Percentiles rank a stretch among this genome's conserved stretches.
phyloP scores from a whole-genome alignment of 2,113 vertebrate genomes.

The Piaya cayana region DNA sequence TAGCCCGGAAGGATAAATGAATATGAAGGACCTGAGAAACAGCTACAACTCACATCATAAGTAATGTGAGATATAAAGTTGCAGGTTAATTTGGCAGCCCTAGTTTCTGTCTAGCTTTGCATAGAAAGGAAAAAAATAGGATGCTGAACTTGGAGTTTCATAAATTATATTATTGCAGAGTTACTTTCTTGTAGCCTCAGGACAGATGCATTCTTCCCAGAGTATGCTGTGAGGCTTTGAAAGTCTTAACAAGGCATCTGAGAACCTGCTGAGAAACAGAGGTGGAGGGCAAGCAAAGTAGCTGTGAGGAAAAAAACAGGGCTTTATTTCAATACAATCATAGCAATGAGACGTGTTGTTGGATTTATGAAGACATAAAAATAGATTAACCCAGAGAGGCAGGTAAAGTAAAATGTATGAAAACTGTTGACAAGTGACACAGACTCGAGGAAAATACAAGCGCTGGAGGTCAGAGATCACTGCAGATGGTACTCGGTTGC shows the following conservation, averaged over 20 bases:
- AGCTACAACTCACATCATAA: slow-evolving; percentile 7
- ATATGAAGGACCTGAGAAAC: neutral
- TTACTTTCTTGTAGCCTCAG: neutral
- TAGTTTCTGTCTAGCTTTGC: slow-evolving; percentile 7
- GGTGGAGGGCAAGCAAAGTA: slow-evolving; percentile 34
- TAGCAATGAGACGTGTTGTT: slow-evolving; percentile 26
- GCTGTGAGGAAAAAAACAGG: neutral
- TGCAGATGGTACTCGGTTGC: neutral
- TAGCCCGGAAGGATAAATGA: neutral
- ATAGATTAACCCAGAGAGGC: slow-evolving; percentile 25
- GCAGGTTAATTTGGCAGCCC: slow-evolving; percentile 23
- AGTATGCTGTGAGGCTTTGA: slow-evolving; percentile 3
- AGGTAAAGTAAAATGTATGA: slow-evolving; percentile 8
- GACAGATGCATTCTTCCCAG: slow-evolving; percentile 26
- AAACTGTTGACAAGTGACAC: neutral
- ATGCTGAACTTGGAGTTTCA: slow-evolving; percentile 37
- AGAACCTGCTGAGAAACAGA: slow-evolving; percentile 53
- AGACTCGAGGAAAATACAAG: neutral
- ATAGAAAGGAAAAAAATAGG: neutral
- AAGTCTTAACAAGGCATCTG: slow-evolving; percentile 26
- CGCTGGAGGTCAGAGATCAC: neutral
- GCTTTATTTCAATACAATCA: slow-evolving; percentile 54
- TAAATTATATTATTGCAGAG: slow-evolving; percentile 6
- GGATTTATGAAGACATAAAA: slow-evolving; percentile 63
- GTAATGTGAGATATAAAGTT: slow-evolving; percentile 19